Percentiles rank a stretch among this genome's conserved stretches.
phyloP scores from a whole-genome alignment of 2,797 vertebrate species.

The Channa striata region DNA sequence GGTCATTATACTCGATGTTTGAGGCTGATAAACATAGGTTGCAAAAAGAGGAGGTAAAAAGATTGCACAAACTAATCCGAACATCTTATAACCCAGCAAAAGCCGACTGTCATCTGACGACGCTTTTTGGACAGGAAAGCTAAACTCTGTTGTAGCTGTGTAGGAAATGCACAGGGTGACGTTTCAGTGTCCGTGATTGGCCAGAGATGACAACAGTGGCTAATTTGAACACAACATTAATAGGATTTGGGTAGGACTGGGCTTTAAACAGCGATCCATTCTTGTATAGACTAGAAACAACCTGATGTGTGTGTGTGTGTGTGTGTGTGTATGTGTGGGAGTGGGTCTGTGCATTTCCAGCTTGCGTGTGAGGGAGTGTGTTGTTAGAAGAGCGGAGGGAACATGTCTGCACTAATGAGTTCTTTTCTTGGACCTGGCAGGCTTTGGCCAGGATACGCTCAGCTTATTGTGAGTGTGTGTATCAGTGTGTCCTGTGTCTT shows the following conservation, averaged over 20 bases:
- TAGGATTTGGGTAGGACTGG: not conserved
- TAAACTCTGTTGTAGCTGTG: no score
- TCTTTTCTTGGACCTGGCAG: conserved; percentile 55
- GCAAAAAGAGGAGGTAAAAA: no score
- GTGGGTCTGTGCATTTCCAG: not conserved
- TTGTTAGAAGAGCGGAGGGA: conserved; percentile 36
- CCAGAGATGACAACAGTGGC: no score
- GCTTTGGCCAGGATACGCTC: conserved; percentile 35
- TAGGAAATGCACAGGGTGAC: no score
- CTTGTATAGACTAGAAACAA: not conserved
- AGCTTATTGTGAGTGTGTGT: conserved; percentile 41
- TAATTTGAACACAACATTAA: not conserved
- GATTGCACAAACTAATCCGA: no score
- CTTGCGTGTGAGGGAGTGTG: conserved; percentile 12
- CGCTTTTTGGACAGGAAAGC: no score
- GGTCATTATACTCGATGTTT: no score
- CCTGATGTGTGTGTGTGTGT: conserved; percentile 7
- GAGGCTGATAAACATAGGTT: no score
- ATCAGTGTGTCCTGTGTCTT: conserved; percentile 14
- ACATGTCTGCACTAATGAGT: conserved; percentile 67
- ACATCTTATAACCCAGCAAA: no score
- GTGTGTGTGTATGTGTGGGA: conserved; percentile 17
- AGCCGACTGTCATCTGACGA: no score
- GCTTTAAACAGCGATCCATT: not conserved
- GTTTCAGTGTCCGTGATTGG: no score